Base-by-base conservation (phyloP, 2,797 vertebrate genomes). In the Phoxinus dragarum region DNA sequence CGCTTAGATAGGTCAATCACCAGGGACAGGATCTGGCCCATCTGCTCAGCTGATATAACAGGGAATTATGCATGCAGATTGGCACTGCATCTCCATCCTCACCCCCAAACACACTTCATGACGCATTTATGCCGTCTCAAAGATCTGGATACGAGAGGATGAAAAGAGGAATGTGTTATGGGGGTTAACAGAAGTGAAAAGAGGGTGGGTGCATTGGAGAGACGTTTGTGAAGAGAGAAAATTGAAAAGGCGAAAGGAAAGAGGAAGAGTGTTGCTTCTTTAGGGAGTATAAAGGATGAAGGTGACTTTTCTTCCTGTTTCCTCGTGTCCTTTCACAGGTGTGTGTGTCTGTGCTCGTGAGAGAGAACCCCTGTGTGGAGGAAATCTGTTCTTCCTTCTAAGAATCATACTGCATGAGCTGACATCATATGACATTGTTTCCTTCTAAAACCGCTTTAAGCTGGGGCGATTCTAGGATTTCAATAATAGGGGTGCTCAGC, bases 11-110 rank as follows among this genome's bases (percentile, higher is more conserved):
- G 54, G 83, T 86, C 81, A 87, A 36, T 85, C 68, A 86, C 84
- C 67, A 59, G 75, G 76, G 87, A 86, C 67, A 80, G 72, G 40
- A 85, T 71, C 59, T 61, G 61, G 61, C 86, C 82, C 59, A 88
- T 91, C 82, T 89, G 69, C 84, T 88, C 68, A 40, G 78, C 85
- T 42, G 74, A 81, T 81, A 78, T 82, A 61, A 84, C 56, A 78
- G 72, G 78, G 82, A 82, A 88, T 88, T 85, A 88, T 71, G 75
- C 52, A 84, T 87, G 82, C 88, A 87, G 87, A 85, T 84, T 69
- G 84, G 80, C 66, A 69, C n/a, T 47, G 66, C 47, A 81, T 54
- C 67, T 85, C 17, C 71, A 72, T 66, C 14, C 17, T 54, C 61
- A 75, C 19, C 82, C 77, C 69, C 69, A 82, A 82, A 82, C 84